These are phyloP conservation scores for Heliconius ethilla DNA, from an alignment of 2,888 invertebrate genomes.

Conservation along the genomic window DNA sequence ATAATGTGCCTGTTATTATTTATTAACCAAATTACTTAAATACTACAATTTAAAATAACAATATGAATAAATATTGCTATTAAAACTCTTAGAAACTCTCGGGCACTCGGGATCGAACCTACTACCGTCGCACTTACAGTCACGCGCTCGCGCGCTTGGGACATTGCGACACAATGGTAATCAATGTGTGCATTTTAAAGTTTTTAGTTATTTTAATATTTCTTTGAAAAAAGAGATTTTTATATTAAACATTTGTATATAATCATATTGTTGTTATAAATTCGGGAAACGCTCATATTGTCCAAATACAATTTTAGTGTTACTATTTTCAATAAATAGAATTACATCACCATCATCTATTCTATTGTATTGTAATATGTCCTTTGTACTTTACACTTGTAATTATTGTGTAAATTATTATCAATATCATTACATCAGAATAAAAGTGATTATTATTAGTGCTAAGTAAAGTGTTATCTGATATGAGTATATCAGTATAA, in stretches of 20 bases:
- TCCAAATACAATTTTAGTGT: neutral
- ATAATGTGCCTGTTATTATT: slow-evolving; percentile 19
- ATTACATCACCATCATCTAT: too few species aligned
- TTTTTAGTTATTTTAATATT: neutral
- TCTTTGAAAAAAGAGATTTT: neutral
- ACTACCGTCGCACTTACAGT: too few species aligned
- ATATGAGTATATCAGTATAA: neutral
- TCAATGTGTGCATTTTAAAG: neutral
- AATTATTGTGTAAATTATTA: neutral
- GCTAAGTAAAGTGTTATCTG: neutral
- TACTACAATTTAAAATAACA: neutral
- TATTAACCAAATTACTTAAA: neutral
- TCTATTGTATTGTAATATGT: neutral
- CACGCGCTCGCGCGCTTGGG: too few species aligned
- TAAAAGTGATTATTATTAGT: neutral
- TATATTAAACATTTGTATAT: too few species aligned
- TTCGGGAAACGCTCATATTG: neutral
- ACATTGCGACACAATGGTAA: neutral
- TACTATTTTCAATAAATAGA: neutral
- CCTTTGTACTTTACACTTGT: neutral
- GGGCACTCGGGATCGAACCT: too few species aligned
- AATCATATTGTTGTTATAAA: neutral
- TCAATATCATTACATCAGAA: neutral
- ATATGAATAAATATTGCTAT: neutral
- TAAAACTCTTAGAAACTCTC: too few species aligned